Conservation (phyloP, 2,797 vertebrate genomes). For the Aythya fuligula region DNA sequence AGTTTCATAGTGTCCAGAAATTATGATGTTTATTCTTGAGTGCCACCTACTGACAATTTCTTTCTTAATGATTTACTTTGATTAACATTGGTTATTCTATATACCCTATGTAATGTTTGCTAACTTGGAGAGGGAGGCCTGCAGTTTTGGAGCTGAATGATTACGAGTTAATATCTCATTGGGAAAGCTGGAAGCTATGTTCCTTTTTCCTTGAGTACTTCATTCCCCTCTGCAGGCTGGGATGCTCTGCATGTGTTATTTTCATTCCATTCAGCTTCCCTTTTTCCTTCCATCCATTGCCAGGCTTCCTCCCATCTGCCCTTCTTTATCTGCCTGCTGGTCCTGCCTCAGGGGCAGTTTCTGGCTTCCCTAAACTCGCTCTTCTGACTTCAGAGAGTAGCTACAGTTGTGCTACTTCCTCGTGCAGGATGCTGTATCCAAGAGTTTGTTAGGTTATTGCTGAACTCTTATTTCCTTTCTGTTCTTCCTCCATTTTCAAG, state of each 20-base stretch:
- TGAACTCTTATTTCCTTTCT: neutral
- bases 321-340: neutral
- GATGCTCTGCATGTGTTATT: neutral
- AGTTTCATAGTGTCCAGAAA: neutral
- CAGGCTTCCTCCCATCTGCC: neutral
- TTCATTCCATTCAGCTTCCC: neutral
- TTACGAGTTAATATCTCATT: neutral
- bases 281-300: neutral
- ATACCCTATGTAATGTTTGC: neutral
- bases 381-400: neutral
- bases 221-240: neutral
- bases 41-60: constrained; percentile 58
- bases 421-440: neutral
- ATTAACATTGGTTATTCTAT: neutral
- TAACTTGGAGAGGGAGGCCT: neutral
- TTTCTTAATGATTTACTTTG: neutral
- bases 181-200: neutral
- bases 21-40: constrained; percentile 55
- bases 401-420: neutral
- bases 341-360: neutral
- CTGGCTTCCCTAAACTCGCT: neutral
- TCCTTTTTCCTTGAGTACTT: neutral
- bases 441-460: neutral
- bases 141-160: neutral
- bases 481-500: neutral